Conservation (phyloP, 2,113 vertebrate genomes). For the Pica pica region DNA sequence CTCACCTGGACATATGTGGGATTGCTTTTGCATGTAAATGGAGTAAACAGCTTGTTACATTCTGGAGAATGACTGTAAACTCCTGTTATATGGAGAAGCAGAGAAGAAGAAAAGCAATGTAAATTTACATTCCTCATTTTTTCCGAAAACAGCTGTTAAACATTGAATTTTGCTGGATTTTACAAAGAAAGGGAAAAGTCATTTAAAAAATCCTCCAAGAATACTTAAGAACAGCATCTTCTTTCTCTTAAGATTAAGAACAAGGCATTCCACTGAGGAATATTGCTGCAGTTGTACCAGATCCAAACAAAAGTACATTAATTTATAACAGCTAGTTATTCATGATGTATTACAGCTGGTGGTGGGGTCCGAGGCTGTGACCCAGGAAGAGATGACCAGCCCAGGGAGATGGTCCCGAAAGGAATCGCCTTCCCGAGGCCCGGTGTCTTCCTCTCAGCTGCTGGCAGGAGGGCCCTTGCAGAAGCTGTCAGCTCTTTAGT, state of each 20-base stretch:
- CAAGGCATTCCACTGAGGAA: background rate
- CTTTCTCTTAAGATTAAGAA: background rate
- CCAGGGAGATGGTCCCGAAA: too few relatives aligned
- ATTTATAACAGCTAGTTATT: background rate
- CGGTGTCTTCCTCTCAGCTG: too few relatives aligned
- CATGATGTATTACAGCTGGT: too few relatives aligned
- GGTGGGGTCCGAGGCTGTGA: too few relatives aligned
- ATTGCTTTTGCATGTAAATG: background rate
- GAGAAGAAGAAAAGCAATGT: background rate
- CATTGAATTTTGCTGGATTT: background rate
- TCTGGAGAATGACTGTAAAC: background rate
- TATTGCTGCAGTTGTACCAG: background rate
- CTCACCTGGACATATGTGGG: fast-evolving
- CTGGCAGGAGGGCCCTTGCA: too few relatives aligned
- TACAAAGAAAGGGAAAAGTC: background rate
- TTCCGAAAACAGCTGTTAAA: background rate
- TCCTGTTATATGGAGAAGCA: background rate
- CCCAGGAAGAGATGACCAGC: too few relatives aligned
- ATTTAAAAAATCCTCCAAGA: background rate
- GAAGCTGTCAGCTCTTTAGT: too few relatives aligned
- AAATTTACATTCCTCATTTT: background rate
- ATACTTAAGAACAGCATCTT: background rate
- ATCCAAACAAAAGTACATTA: background rate
- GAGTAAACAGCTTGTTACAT: background rate
- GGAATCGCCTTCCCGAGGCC: too few relatives aligned